A percentile compares a stretch with the other conserved stretches of the same genome.
phyloP scores from a whole-genome alignment of 2,888 invertebrate genomes.

The Argynnis bischoffii region DNA sequence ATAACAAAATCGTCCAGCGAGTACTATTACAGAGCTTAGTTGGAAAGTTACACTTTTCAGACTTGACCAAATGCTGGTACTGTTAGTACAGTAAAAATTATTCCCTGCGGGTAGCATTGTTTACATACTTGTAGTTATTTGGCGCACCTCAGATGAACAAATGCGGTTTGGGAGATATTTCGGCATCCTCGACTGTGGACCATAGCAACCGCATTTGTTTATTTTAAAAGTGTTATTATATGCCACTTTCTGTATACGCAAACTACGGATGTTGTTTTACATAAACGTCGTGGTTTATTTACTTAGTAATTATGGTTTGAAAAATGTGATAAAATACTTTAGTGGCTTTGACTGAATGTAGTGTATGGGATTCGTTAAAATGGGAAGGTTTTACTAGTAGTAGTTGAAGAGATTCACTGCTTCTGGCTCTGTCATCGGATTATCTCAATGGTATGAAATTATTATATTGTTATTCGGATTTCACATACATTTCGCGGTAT shows the following conservation, averaged over 20 bases:
- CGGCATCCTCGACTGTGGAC: slow-evolving; percentile 51
- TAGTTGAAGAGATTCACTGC: too few species aligned
- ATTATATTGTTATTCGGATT: too few species aligned
- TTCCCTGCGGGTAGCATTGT: slow-evolving; percentile 28
- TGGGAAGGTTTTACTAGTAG: too few species aligned
- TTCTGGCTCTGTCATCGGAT: too few species aligned
- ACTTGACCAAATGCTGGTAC: slow-evolving; percentile 20
- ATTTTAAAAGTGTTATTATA: slow-evolving; percentile 54
- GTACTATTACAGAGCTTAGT: slow-evolving; percentile 8
- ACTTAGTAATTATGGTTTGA: too few species aligned
- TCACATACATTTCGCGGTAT: too few species aligned
- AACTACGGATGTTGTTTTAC: slow-evolving; percentile 1
- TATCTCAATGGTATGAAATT: too few species aligned
- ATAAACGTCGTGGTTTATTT: too few species aligned
- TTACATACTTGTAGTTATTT: slow-evolving; percentile 29
- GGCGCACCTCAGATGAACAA: slow-evolving; percentile 21
- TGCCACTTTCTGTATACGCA: slow-evolving; percentile 18
- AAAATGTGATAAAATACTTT: too few species aligned
- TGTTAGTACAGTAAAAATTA: slow-evolving; percentile 23
- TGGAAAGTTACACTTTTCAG: slow-evolving; percentile 19
- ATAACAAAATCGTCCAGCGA: slow-evolving; percentile 8
- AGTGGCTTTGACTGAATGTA: too few species aligned
- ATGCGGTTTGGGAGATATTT: slow-evolving; percentile 48
- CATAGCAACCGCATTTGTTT: slow-evolving; percentile 52
- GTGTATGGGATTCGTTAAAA: too few species aligned